Conservation (phyloP, 2,888 invertebrate species). For the Baronia brevicornis region DNA sequence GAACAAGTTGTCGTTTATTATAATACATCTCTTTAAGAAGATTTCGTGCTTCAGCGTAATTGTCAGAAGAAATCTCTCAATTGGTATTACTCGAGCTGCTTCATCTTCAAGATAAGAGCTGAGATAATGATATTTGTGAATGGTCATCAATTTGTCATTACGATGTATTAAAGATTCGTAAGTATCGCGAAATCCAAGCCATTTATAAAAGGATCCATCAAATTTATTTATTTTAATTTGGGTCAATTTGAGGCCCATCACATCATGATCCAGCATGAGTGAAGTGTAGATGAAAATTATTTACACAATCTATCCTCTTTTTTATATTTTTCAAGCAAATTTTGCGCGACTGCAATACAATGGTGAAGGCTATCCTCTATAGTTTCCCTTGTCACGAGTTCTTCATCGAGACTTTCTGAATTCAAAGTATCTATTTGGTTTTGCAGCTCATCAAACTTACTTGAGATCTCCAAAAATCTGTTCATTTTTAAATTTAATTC, state of each 20-base stretch:
- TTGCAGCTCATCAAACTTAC: neutral
- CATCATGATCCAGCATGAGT: neutral
- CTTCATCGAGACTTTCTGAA: neutral
- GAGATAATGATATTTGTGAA: slow-evolving; percentile 19
- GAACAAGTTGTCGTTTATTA: slow-evolving; percentile 18
- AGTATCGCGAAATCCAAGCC: slow-evolving; percentile 20
- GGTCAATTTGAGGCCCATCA: slow-evolving; percentile 14
- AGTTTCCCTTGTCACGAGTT: neutral
- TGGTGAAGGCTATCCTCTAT: neutral
- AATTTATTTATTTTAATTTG: slow-evolving; percentile 17
- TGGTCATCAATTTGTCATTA: slow-evolving; percentile 11
- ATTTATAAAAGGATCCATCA: slow-evolving; percentile 12
- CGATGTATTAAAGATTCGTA: slow-evolving; percentile 17
- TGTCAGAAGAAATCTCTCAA: too few species aligned
- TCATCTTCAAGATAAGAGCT: slow-evolving; percentile 18
- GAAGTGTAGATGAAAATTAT: neutral
- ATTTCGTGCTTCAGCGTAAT: slow-evolving; percentile 20
- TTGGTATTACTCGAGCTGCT: slow-evolving; percentile 19
- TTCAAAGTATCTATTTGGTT: neutral
- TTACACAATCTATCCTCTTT: neutral
- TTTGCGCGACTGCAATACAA: neutral
- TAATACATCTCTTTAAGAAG: slow-evolving; percentile 18
- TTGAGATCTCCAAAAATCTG: too few species aligned
- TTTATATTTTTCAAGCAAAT: neutral
- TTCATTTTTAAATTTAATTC: too few species aligned